Base-by-base conservation (phyloP, 2,888 invertebrate genomes). In the Pedicia rivosa region DNA sequence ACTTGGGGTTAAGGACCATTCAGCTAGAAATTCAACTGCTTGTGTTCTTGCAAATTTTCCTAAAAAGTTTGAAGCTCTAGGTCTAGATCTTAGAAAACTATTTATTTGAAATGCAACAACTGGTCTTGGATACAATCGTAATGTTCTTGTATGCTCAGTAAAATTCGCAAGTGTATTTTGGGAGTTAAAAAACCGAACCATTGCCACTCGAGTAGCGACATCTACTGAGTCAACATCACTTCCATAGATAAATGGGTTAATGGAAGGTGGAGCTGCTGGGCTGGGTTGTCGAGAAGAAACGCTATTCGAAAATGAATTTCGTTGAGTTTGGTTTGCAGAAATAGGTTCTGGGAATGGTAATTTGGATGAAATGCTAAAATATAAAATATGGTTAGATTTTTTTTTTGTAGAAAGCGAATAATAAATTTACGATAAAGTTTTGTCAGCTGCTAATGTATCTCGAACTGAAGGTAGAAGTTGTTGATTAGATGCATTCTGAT, bases 31-130 rank as follows among this genome's bases (percentile, higher is more conserved):
- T 58, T 99, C 98, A 2, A 98, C 97, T 1, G 98, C 97, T 75
- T 97, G 95, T 3, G 95, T 94, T 48, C 90, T 69, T 1, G 95
- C 86, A 53, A 99, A 92, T 54, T 81, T 79, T 51, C 82, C 83
- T 32, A 95, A 71, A 57, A 95, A 99, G 29, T 76, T 72, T 1
- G 91, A 84, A 9, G 83, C 77, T 46, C 84, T 68, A 0, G 94
- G 92, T 22, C 98, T 69, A 7, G 97, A 97, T 42, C 95, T 70
- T 9, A 99, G 67, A 55, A 97, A 97, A 54, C 91, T 91, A 62
- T 92, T 87, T 50, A 92, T 86, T 64, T 99, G 98, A 53, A 99
- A 92, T 5, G 98, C 97, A 4, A 99, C 98, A 3, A 99, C 98
- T 0, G 98, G 97, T 37, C 98, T 70, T 2, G 98, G 98, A 62